Conservation (phyloP, 1,140 invertebrate genomes). For the Micrasema longulum region DNA sequence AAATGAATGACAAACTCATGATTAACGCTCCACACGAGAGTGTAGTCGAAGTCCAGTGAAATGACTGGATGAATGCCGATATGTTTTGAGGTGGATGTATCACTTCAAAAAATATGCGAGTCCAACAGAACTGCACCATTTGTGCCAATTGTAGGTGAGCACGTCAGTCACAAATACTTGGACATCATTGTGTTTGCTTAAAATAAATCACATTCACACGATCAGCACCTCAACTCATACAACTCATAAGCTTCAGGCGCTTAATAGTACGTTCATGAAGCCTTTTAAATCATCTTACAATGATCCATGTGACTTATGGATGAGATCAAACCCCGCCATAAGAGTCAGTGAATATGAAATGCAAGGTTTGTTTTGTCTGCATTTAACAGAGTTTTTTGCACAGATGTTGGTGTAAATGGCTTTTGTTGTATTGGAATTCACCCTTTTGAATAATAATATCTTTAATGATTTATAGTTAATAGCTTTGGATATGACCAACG, state of each 20-base stretch:
- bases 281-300: constrained; percentile 14
- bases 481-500: constrained; percentile 18
- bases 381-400: constrained; percentile 13
- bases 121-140: constrained; percentile 4
- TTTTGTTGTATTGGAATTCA: constrained; percentile 24
- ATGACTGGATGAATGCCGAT: constrained; percentile 12
- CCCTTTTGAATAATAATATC: constrained; percentile 20
- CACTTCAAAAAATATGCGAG: no score
- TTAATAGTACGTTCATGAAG: constrained; percentile 16
- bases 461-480: constrained; percentile 12
- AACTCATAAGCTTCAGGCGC: constrained; percentile 10
- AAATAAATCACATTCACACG: constrained; percentile 21
- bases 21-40: constrained; percentile 6
- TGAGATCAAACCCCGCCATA: constrained; percentile 7
- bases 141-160: not conserved
- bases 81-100: not conserved
- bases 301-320: constrained; percentile 16
- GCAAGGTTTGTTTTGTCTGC: constrained; percentile 2
- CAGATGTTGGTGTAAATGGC: constrained; percentile 6
- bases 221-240: constrained; percentile 7
- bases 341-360: constrained; percentile 24
- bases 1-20: constrained; percentile 8
- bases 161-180: constrained; percentile 6
- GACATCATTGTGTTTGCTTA: constrained; percentile 1
- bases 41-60: not conserved